Base-by-base conservation (phyloP, 2,888 invertebrate genomes). In the Blastobasis adustella region DNA sequence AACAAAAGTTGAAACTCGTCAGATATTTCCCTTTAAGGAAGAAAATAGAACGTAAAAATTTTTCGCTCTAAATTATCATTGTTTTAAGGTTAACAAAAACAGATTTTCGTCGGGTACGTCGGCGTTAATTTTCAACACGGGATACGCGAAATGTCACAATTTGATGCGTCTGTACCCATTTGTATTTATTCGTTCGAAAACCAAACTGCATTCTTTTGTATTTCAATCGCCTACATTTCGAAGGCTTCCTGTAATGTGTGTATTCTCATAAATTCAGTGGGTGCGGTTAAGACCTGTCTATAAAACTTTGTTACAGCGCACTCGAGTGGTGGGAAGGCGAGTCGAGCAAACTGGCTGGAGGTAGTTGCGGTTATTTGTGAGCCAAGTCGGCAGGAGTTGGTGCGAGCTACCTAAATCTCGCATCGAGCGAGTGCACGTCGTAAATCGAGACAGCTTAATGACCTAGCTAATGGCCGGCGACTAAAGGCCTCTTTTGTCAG, bases 401-500 rank as follows among this genome's bases (percentile, higher is more conserved):
- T 40, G 45, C 36, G 53, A 51, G 55, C 55, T 52, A 60, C 55
- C 54, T 60, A 62, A 60, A 60, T 60, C 60, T 58, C 53, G 60
- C 63, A 61, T 65, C 62, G 65, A 65, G 63, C 62, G 63, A 66
- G 68, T 65, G 66, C 66, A 61, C 63, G 62, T 62, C 67, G 65
- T 69, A 66, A 64, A 64, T 66, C 62, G 67, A 71, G 69, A 66
- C 71, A 68, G 65, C 69, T 67, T 75, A 74, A 78, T 71, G 72
- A 70, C 63, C 62, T 58, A 57, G 63, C 67, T 72, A 76, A 74
- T 73, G 69, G 71, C 55, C 62, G 61, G 58, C 62, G 64, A 62
- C 62, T 56, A 57, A 64, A 66, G 61, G 65, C 62, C 66, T 69
- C 67, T 66, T 67, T 73, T 71, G 73, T 73, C 66, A 68, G 60